phyloP scores from a whole-genome alignment of 2,113 vertebrate species.

The Erpornis zantholeuca region DNA sequence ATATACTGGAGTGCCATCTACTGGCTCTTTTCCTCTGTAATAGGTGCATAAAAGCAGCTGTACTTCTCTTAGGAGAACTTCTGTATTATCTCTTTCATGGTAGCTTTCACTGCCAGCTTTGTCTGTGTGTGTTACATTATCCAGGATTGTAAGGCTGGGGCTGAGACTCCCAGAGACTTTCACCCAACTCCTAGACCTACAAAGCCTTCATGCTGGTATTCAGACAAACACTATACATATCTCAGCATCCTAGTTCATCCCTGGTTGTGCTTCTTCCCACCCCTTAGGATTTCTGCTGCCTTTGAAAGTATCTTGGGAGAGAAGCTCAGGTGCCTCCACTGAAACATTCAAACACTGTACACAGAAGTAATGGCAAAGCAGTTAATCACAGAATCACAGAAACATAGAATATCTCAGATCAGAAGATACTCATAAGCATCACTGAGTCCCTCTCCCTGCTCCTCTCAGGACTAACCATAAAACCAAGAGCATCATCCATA shows the following conservation, averaged over 20 bases:
- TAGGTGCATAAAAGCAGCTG: too few relatives aligned
- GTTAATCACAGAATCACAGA: background rate
- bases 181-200: background rate
- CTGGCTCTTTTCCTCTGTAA: background rate
- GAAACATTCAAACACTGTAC: background rate
- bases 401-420: background rate
- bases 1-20: background rate
- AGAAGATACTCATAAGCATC: background rate
- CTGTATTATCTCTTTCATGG: background rate
- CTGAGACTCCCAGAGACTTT: rapidly evolving
- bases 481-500: background rate
- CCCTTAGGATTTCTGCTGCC: background rate
- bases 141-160: background rate
- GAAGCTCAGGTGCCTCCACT: background rate
- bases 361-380: background rate
- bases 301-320: background rate
- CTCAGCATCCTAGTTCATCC: background rate
- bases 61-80: background rate
- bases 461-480: background rate
- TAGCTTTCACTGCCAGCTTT: background rate
- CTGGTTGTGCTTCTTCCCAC: background rate
- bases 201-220: background rate
- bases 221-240: background rate
- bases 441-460: background rate
- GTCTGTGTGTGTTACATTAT: background rate